These are phyloP conservation scores for Campaea margaritaria DNA, from an alignment of 2,888 invertebrate species.

Conservation along the genomic window DNA sequence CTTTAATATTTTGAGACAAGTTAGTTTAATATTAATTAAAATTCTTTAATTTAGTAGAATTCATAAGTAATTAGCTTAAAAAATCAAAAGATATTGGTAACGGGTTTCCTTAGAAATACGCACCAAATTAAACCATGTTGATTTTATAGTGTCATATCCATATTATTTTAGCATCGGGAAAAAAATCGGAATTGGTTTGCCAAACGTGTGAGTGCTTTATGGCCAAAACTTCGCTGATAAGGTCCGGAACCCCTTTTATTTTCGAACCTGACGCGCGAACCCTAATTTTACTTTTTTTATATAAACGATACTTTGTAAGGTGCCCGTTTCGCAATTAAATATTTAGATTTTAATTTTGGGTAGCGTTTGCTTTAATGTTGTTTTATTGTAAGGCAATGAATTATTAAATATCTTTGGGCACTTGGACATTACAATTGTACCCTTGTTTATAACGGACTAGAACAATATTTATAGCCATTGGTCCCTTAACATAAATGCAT, in stretches of 20 bases:
- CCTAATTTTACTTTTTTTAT: slow-evolving; percentile 47
- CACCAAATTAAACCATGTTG: too few relatives aligned
- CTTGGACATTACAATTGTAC: background rate
- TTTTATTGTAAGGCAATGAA: slow-evolving; percentile 24
- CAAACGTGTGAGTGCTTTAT: slow-evolving; percentile 67
- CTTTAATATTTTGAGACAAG: too few relatives aligned
- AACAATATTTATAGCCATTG: too few relatives aligned
- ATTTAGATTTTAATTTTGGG: slow-evolving; percentile 30
- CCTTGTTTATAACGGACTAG: background rate
- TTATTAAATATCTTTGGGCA: slow-evolving; percentile 4
- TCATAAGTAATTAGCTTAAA: too few relatives aligned
- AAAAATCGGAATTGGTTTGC: slow-evolving; percentile 61
- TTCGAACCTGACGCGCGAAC: slow-evolving; percentile 52
- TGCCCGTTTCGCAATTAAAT: slow-evolving; percentile 37
- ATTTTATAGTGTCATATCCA: slow-evolving; percentile 45
- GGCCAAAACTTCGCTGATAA: slow-evolving; percentile 55
- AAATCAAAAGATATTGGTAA: too few relatives aligned
- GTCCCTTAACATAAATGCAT: too few relatives aligned
- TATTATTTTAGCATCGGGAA: slow-evolving; percentile 35
- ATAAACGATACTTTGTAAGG: slow-evolving; percentile 18
- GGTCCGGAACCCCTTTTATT: slow-evolving; percentile 40
- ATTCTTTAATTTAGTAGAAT: too few relatives aligned
- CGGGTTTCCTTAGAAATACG: too few relatives aligned
- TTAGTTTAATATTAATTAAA: too few relatives aligned
- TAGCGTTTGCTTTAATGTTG: slow-evolving; percentile 4